Conservation (phyloP, 2,888 invertebrate genomes). For the Criorhina ranunculi region DNA sequence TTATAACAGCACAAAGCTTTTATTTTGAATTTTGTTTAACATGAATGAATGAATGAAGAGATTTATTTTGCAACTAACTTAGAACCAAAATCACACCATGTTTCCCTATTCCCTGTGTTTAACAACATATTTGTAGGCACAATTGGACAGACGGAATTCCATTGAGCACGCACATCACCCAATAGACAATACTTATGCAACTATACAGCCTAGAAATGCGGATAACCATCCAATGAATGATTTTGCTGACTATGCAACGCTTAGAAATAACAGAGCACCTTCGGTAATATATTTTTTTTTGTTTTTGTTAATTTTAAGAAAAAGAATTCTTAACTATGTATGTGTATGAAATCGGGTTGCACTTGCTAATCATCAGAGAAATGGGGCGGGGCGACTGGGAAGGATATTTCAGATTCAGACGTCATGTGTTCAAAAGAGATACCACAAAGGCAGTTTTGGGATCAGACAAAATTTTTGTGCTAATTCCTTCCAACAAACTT, state of each 20-base stretch:
- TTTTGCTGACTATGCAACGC: constrained; percentile 84
- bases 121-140: constrained; percentile 78
- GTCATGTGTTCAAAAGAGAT: too few relatives aligned
- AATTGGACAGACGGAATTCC: constrained; percentile 82
- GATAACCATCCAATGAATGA: constrained; percentile 82
- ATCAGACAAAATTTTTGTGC: too few relatives aligned
- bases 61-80: constrained; percentile 47
- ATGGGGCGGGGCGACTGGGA: too few relatives aligned
- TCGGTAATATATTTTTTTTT: constrained; percentile 80
- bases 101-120: constrained; percentile 50
- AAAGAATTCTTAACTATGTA: neutral
- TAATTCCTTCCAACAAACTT: too few relatives aligned
- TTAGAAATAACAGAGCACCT: constrained; percentile 83
- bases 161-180: constrained; percentile 83
- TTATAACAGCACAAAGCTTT: constrained; percentile 48
- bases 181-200: constrained; percentile 84
- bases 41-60: constrained; percentile 19
- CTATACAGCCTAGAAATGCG: constrained; percentile 83
- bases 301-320: constrained; percentile 19
- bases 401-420: too few relatives aligned
- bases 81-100: constrained; percentile 10
- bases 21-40: constrained; percentile 16
- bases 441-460: too few relatives aligned
- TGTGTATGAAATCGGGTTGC: constrained; percentile 1
- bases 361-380: neutral